A percentile compares a stretch with the other conserved stretches of the same genome.
These are phyloP conservation scores for Caprella mutica DNA, from an alignment of 2,888 invertebrate species.

Conservation along the genomic window DNA sequence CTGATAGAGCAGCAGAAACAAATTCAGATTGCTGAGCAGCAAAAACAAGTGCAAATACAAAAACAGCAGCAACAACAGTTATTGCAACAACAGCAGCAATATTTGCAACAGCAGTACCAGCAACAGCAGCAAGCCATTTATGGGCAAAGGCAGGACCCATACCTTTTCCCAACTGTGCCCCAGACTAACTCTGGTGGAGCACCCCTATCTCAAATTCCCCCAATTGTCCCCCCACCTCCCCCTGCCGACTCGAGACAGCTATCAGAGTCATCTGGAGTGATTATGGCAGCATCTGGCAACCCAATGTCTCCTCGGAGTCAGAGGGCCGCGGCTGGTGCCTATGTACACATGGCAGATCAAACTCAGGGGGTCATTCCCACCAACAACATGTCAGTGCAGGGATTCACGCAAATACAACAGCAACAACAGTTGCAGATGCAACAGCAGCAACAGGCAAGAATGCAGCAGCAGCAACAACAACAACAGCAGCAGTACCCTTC, in stretches of 20 bases:
- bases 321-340: slow-evolving; percentile 30
- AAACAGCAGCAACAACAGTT: slow-evolving; percentile 20
- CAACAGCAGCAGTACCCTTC: slow-evolving; percentile 3
- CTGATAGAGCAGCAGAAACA: slow-evolving; percentile 9
- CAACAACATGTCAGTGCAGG: no score
- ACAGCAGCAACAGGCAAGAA: background rate
- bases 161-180: slow-evolving; percentile 2
- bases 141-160: slow-evolving; percentile 17
- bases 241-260: slow-evolving; percentile 16
- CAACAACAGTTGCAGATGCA: slow-evolving; percentile 9
- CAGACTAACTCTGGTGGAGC: background rate
- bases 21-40: slow-evolving; percentile 5
- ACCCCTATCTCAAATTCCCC: slow-evolving; percentile 3
- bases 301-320: slow-evolving; percentile 33
- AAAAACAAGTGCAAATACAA: slow-evolving; percentile 11
- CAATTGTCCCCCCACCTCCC: slow-evolving; percentile 9
- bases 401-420: slow-evolving; percentile 4
- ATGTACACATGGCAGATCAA: no score
- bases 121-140: slow-evolving; percentile 29
- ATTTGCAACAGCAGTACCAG: slow-evolving; percentile 22
- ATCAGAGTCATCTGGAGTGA: slow-evolving; percentile 19
- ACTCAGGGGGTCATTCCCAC: no score
- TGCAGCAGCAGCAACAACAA: background rate
- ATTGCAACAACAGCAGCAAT: slow-evolving; percentile 21
- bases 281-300: slow-evolving; percentile 27